phyloP scores from a whole-genome alignment of 2,888 invertebrate species.

The Buathra laborator region DNA sequence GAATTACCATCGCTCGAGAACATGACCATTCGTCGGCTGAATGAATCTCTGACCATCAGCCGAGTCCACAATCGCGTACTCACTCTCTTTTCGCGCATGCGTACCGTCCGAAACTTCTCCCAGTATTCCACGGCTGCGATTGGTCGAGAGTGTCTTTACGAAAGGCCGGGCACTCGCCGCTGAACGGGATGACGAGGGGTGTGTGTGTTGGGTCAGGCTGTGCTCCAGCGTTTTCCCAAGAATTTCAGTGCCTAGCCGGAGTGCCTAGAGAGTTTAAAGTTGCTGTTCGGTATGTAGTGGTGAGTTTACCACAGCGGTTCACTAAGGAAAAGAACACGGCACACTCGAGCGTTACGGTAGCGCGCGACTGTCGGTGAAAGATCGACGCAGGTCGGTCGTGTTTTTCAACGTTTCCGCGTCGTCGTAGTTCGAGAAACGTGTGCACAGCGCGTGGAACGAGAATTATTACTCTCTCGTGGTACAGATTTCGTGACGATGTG shows the following conservation, averaged over 20 bases:
- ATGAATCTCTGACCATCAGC: not conserved
- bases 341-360: slow-evolving; percentile 30
- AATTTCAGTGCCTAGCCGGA: slow-evolving; percentile 29
- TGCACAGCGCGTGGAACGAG: slow-evolving; percentile 6
- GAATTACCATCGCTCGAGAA: slow-evolving; percentile 7
- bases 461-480: not conserved
- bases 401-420: slow-evolving; percentile 46
- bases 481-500: too few species aligned
- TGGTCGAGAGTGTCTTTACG: not conserved
- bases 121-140: not conserved
- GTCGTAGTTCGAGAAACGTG: slow-evolving; percentile 58
- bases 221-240: slow-evolving; percentile 33
- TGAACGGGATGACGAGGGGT: not conserved
- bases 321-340: slow-evolving; percentile 10
- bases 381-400: slow-evolving; percentile 59
- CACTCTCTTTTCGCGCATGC: not conserved
- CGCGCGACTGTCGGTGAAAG: slow-evolving; percentile 54
- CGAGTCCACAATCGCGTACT: not conserved
- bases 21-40: not conserved
- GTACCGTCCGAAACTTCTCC: not conserved
- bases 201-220: slow-evolving; percentile 1
- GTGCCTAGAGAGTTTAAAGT: slow-evolving; percentile 29
- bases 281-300: not conserved
- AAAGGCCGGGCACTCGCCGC: not conserved
- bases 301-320: not conserved